A percentile compares a stretch with the other conserved stretches of the same genome.
Evolutionary conservation across 1,140 invertebrate species (phyloP).

Genomic region (Drosophila equinoxialis): DNA sequence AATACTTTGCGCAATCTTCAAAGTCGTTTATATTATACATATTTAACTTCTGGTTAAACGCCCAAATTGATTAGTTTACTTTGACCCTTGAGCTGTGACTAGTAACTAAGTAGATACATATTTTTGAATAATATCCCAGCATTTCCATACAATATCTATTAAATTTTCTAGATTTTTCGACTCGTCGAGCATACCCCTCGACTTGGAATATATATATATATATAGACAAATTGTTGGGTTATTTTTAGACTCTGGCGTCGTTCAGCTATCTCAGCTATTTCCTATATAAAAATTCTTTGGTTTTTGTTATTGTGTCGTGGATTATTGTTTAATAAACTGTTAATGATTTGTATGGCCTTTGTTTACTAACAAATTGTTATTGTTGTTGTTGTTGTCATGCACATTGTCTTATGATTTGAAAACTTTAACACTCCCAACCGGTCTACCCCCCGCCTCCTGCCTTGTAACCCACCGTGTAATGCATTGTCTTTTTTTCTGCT

Average conservation of each 20-base stretch:
- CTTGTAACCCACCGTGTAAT: neutral
- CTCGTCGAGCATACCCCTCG: neutral
- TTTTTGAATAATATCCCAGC: too few species aligned
- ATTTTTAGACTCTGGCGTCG: slow-evolving; percentile 71
- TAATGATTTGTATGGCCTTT: slow-evolving; percentile 62
- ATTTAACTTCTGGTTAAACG: too few species aligned
- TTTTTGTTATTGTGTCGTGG: slow-evolving; percentile 21
- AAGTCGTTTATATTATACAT: too few species aligned
- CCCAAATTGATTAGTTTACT: too few species aligned
- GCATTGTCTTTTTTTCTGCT: slow-evolving; percentile 9
- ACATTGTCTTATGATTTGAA: slow-evolving; percentile 28
- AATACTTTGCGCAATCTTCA: too few species aligned
- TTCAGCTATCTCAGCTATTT: slow-evolving; percentile 52
- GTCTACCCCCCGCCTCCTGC: neutral
- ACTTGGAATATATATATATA: neutral
- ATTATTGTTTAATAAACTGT: slow-evolving; percentile 74
- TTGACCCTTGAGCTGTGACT: too few species aligned
- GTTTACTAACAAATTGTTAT: slow-evolving; percentile 39
- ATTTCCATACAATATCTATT: too few species aligned
- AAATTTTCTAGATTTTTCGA: too few species aligned
- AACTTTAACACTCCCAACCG: neutral
- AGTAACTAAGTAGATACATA: too few species aligned
- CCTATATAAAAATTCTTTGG: slow-evolving; percentile 44
- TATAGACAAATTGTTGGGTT: slow-evolving; percentile 31
- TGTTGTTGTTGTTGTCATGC: slow-evolving; percentile 21